These are phyloP conservation scores for Lasius platythorax DNA, from an alignment of 2,888 invertebrate species.

Conservation along the genomic window DNA sequence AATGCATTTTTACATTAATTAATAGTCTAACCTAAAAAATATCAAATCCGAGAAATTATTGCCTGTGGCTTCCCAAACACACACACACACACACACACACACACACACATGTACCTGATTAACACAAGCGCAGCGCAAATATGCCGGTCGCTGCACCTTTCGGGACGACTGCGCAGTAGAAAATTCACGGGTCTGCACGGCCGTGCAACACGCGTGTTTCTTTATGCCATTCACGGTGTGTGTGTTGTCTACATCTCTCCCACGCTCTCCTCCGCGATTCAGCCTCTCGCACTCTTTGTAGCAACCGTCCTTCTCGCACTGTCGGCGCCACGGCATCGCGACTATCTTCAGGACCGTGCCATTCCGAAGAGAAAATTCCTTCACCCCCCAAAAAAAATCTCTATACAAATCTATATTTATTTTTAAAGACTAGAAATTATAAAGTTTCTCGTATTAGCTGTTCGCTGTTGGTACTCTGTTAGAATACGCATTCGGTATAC, in stretches of 20 bases:
- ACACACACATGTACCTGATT: not conserved
- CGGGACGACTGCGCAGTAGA: conserved; percentile 74
- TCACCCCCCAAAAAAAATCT: no score
- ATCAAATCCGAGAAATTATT: not conserved
- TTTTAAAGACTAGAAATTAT: not conserved
- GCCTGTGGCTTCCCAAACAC: not conserved
- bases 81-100: not conserved
- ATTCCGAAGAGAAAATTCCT: not conserved
- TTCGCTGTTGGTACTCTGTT: not conserved
- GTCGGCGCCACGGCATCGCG: conserved; percentile 15
- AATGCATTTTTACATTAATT: not conserved
- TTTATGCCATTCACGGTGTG: conserved; percentile 31
- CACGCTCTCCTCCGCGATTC: conserved; percentile 25
- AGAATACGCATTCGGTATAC: not conserved
- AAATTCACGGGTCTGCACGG: conserved; percentile 61
- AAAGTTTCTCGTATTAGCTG: not conserved
- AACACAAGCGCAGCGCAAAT: conserved; percentile 52
- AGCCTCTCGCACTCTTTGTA: conserved; percentile 2
- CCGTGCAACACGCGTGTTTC: conserved; percentile 58
- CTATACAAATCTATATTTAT: not conserved
- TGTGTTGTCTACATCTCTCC: conserved; percentile 27
- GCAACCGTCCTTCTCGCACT: not conserved
- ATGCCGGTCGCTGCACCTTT: conserved; percentile 69
- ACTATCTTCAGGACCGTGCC: conserved; percentile 18
- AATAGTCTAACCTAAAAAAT: not conserved